phyloP scores from a whole-genome alignment of 2,888 invertebrate species.

The Tyria jacobaeae region DNA sequence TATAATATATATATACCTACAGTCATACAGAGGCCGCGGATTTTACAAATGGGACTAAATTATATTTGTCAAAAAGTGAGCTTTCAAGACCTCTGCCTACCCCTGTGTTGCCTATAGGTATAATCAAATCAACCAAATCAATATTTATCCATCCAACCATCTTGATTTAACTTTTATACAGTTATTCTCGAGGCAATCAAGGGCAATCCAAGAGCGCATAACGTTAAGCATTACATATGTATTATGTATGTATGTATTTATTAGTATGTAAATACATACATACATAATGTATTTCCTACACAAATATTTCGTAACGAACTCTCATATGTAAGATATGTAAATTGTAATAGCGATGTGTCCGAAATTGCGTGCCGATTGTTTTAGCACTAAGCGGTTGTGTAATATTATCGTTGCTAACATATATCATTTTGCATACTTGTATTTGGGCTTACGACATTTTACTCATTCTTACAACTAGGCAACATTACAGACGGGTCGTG shows the following conservation, averaged over 20 bases:
- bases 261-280: not conserved
- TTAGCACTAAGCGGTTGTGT: conserved; percentile 25
- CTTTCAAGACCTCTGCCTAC: too few relatives aligned
- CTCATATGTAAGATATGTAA: conserved; percentile 55
- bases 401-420: too few relatives aligned
- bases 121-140: too few relatives aligned
- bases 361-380: conserved; percentile 52
- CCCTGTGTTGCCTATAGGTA: too few relatives aligned
- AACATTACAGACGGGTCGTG: too few relatives aligned
- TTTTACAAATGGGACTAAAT: too few relatives aligned
- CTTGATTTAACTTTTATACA: not conserved
- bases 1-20: too few relatives aligned
- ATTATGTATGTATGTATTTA: too few relatives aligned
- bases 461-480: too few relatives aligned
- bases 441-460: not conserved
- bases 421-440: conserved; percentile 10
- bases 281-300: conserved; percentile 76
- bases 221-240: conserved; percentile 56
- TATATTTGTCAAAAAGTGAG: too few relatives aligned
- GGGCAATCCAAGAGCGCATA: conserved; percentile 47
- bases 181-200: conserved; percentile 20
- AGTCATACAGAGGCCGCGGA: too few relatives aligned
- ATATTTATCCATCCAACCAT: too few relatives aligned
- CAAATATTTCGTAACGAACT: conserved; percentile 63
- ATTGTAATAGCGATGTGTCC: conserved; percentile 60